Evolutionary conservation across 2,888 invertebrate species (phyloP), one percentile per base, ranked within the genome.

Genomic region (Eupithecia insigniata): DNA sequence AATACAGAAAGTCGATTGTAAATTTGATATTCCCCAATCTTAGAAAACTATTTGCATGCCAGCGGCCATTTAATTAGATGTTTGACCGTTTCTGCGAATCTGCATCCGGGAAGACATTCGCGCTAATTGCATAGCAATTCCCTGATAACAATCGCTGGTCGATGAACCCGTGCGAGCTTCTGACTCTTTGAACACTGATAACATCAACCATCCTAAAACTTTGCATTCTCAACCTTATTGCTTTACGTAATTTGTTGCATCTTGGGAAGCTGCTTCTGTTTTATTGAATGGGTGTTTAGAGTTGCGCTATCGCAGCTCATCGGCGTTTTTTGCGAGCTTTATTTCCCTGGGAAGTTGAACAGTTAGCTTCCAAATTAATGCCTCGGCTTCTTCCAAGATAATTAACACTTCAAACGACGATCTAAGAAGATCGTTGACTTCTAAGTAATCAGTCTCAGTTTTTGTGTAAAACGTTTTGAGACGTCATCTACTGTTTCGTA

Each of bases 91-190:
- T 74, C 74, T 76, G 67, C 69, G 76, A 73, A 78, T 70, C 66
- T 36, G 77, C 76, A 79, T 84, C 81, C 82, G 84, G 87, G 87
- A 89, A 92, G 87, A 83, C 85, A 82, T 83, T 87, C 81, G 82
- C 82, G 82, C 86, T 91, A 90, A 91, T 90, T 90, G 85, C 85
- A 83, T 80, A 84, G 87, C 82, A 80, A 88, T 89, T 85, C 87
- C 72, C 81, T 82, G 90, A 91, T 90, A 89, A 88, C 85, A 86
- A 90, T 90, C 87, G 75, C 66, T 86, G 90, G 90, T 87, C 90
- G 85, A 81, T 81, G 89, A 91, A 87, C 91, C 81, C 88, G 87
- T 89, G 90, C 85, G 89, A 90, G 88, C 87, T 87, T 88, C 85
- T 86, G 83, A 80, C 69, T 81, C 69, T 82, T 85, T 83, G 77